Conservation (phyloP, 2,797 vertebrate species). For the Premnoplex brunnescens region DNA sequence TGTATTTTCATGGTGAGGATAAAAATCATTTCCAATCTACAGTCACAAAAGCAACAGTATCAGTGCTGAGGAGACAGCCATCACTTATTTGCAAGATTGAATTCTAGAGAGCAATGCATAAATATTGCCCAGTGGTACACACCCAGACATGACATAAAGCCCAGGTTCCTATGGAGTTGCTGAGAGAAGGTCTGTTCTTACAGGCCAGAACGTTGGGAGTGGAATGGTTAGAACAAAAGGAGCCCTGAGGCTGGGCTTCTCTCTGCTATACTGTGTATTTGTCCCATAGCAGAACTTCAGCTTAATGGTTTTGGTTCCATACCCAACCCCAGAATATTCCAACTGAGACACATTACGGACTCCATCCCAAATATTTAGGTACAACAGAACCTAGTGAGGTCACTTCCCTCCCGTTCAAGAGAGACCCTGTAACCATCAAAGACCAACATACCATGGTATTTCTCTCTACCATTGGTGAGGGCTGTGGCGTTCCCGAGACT, state of each 20-base stretch:
- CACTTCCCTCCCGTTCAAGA: background rate
- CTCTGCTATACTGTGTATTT: background rate
- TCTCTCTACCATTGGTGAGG: slow-evolving; percentile 80
- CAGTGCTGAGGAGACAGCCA: background rate
- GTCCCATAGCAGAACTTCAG: background rate
- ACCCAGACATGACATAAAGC: background rate
- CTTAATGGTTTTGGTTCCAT: background rate
- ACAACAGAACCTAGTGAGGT: background rate
- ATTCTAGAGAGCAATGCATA: background rate
- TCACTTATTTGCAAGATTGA: background rate
- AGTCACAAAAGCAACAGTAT: background rate
- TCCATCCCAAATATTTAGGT: background rate
- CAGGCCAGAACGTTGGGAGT: background rate
- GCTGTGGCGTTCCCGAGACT: slow-evolving; percentile 80
- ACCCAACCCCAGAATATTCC: background rate
- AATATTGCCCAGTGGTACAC: background rate
- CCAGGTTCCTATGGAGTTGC: background rate
- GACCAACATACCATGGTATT: slow-evolving; percentile 75
- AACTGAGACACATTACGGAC: background rate
- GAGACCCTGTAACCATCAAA: background rate
- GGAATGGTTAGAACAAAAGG: background rate
- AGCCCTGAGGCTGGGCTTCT: background rate
- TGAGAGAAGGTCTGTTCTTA: background rate
- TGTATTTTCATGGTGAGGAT: slow-evolving; percentile 60
- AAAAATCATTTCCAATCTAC: slow-evolving; percentile 67